Evolutionary conservation across 2,888 invertebrate genomes (phyloP), one percentile per base, ranked within the genome.

Genomic region (Tortrix viridana): DNA sequence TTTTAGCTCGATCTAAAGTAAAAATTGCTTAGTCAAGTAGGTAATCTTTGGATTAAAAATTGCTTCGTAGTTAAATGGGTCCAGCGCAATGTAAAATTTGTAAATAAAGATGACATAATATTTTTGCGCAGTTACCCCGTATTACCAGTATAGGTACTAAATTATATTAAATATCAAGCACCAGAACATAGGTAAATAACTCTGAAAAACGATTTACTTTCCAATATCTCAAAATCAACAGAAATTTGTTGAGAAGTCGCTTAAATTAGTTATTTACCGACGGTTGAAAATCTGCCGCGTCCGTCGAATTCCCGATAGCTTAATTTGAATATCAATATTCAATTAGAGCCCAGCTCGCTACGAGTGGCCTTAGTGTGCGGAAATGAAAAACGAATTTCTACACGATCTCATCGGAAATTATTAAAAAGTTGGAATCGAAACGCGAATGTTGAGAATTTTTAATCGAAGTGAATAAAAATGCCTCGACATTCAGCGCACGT

Each of bases 241-340:
- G 9, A 26, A 26, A 26, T n/a, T n/a, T n/a, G n/a, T n/a, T n/a
- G n/a, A n/a, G 6, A 26, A 26, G 26, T 26, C 48, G 9, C 48
- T 26, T 16, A 7, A 49, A 49, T 26, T 26, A 26, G 26, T 26
- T 48, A 49, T 26, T 49, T 38, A 60, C 20, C 37, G 32, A 23
- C 37, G 37, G 46, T 6, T 1, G 6, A 37, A 47, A 46, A 60
- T 53, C 37, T 54, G 32, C 19, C n/a, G 47, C 26, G 20, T 41
- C 20, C 41, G 47, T 20, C 4, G 53, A 54, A 43, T 49, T 44
- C 43, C 43, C 43, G 32, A 61, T 55, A 22, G 26, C 55, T 16
- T 16, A 47, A 63, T 59, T 59, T 63, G 53, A 63, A 63, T 63
- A 48, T 52, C 57, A 63, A 53, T 58, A 63, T 63, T 48, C 47